Evolutionary conservation across 2,797 vertebrate genomes (phyloP).

Genomic region (Euthynnus affinis): DNA sequence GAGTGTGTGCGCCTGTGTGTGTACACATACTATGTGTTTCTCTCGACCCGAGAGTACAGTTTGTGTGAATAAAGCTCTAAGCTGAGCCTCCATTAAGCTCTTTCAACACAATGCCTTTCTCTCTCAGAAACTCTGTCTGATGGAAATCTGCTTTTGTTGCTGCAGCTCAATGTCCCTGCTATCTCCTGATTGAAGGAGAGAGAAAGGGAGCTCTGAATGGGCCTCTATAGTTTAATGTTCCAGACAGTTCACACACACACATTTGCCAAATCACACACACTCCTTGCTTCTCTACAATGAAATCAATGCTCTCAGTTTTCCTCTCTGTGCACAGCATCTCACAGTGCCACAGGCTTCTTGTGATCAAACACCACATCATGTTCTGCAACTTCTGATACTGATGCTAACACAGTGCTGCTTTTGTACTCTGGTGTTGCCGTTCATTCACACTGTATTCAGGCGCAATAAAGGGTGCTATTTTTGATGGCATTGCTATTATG

Average conservation of each 20-base stretch:
- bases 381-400: constrained; percentile 70
- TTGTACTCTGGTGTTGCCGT: constrained; percentile 54
- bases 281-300: constrained; percentile 72
- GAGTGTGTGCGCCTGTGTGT: constrained; percentile 23
- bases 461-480: constrained; percentile 44
- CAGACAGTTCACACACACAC: constrained; percentile 67
- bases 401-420: constrained; percentile 61
- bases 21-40: constrained; percentile 49
- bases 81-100: constrained; percentile 80
- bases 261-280: constrained; percentile 61
- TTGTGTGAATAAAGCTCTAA: constrained; percentile 78
- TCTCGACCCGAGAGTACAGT: constrained; percentile 69
- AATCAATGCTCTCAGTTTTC: constrained; percentile 79
- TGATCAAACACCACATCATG: constrained; percentile 80
- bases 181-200: constrained; percentile 80
- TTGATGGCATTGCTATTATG: constrained; percentile 21
- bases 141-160: constrained; percentile 86
- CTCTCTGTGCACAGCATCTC: constrained; percentile 60
- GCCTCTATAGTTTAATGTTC: constrained; percentile 81
- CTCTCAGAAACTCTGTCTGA: constrained; percentile 78
- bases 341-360: constrained; percentile 74
- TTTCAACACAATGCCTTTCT: constrained; percentile 79
- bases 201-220: constrained; percentile 78
- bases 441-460: constrained; percentile 58
- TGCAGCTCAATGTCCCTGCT: constrained; percentile 77